These are phyloP conservation scores for Pocota personata DNA, from an alignment of 2,888 invertebrate species.

Conservation along the genomic window DNA sequence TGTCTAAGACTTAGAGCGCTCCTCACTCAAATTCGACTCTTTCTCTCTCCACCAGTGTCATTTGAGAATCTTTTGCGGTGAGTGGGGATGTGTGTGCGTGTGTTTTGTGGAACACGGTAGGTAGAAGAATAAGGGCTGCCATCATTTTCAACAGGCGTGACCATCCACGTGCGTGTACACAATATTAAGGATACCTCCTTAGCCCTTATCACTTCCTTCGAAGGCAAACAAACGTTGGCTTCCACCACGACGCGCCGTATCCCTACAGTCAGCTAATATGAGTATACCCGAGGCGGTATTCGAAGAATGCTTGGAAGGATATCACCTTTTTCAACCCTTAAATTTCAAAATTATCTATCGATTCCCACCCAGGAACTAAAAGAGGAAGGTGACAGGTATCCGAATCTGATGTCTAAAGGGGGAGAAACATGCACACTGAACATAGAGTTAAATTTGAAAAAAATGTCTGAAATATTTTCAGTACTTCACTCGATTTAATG, in stretches of 20 bases:
- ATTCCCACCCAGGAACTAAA: not conserved
- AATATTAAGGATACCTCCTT: constrained; percentile 52
- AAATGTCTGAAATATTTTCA: constrained; percentile 15
- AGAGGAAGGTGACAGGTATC: constrained; percentile 39
- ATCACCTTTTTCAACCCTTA: constrained; percentile 33
- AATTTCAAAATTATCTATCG: constrained; percentile 11
- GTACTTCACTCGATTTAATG: constrained; percentile 10
- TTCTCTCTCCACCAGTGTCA: not conserved
- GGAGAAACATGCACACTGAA: not conserved
- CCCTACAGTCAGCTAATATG: constrained; percentile 24
- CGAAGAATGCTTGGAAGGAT: constrained; percentile 23
- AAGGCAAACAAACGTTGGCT: constrained; percentile 30
- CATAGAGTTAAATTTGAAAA: not conserved
- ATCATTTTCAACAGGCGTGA: constrained; percentile 55
- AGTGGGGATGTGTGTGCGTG: not conserved
- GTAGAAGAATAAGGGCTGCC: constrained; percentile 24
- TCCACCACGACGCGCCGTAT: not conserved
- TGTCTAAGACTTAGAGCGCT: not conserved
- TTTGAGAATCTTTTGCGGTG: not conserved
- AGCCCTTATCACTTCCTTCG: constrained; percentile 47
- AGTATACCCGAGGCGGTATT: constrained; percentile 15
- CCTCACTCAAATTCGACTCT: not conserved
- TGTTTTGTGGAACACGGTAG: constrained; percentile 19
- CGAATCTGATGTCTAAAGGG: constrained; percentile 5
- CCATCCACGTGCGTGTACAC: constrained; percentile 49